Evolutionary conservation across 2,113 vertebrate species (phyloP).

Genomic region (Ibidorhyncha struthersii): DNA sequence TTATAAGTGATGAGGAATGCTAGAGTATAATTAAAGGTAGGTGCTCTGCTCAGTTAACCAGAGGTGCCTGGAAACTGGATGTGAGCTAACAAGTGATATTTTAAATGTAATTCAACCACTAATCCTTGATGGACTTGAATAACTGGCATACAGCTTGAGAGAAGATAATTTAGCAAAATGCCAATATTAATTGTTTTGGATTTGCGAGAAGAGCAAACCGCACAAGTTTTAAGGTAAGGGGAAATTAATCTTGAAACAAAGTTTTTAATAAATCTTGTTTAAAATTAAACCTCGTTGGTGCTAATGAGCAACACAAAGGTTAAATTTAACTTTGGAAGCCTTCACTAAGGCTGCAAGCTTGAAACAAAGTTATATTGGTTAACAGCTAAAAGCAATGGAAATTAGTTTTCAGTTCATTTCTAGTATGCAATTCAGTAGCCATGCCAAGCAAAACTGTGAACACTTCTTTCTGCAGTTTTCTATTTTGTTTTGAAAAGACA

Average conservation of each 20-base stretch:
- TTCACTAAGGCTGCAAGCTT: background rate
- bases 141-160: background rate
- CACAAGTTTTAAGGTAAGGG: background rate
- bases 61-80: background rate
- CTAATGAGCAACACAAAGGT: background rate
- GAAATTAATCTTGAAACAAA: conserved; percentile 68
- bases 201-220: background rate
- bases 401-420: background rate
- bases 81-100: background rate
- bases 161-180: background rate
- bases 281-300: conserved; percentile 11
- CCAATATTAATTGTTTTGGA: background rate
- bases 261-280: conserved; percentile 23
- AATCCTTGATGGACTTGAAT: background rate
- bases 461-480: background rate
- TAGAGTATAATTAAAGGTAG: background rate
- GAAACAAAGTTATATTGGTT: conserved; percentile 59
- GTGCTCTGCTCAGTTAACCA: background rate
- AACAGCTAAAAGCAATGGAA: conserved; percentile 44
- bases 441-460: background rate
- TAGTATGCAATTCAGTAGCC: background rate
- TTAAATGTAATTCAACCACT: background rate
- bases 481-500: background rate
- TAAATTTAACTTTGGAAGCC: conserved; percentile 17
- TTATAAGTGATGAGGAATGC: background rate